Conservation (phyloP, 2,113 vertebrate species). For the Carassius auratus region DNA sequence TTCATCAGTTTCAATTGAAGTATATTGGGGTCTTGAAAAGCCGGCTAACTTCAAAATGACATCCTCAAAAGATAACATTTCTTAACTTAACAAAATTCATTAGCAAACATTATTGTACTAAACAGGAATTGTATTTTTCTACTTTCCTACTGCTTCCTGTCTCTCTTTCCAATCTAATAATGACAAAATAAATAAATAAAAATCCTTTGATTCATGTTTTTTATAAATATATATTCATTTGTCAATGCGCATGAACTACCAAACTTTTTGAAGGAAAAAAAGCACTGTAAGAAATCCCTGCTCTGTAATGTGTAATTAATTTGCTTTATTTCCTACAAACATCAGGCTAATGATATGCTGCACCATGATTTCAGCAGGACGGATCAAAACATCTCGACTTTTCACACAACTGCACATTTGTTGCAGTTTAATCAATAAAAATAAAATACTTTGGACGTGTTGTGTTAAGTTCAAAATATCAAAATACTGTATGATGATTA, state of each 20-base stretch:
- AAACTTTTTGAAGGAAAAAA: not conserved
- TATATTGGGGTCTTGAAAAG: not conserved
- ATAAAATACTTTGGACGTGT: not conserved
- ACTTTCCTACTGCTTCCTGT: not conserved
- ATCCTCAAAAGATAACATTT: too few species aligned
- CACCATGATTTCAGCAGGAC: not conserved
- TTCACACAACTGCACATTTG: not conserved
- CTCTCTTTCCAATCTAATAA: too few species aligned
- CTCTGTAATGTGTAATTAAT: not conserved
- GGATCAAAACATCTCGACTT: slow-evolving; percentile 1
- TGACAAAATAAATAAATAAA: not conserved
- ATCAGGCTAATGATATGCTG: not conserved
- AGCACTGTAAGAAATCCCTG: not conserved
- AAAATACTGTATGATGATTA: not conserved
- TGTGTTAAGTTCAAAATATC: not conserved
- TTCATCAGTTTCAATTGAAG: not conserved
- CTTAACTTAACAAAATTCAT: too few species aligned
- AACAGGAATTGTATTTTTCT: not conserved
- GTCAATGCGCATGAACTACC: not conserved
- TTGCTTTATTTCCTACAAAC: not conserved
- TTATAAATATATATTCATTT: not conserved
- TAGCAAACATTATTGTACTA: not conserved
- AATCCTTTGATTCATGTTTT: not conserved
- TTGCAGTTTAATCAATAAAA: not conserved
- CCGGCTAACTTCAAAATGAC: not conserved